These are phyloP conservation scores for Drosophila macrospina DNA, from an alignment of 2,888 invertebrate genomes.

Conservation along the genomic window DNA sequence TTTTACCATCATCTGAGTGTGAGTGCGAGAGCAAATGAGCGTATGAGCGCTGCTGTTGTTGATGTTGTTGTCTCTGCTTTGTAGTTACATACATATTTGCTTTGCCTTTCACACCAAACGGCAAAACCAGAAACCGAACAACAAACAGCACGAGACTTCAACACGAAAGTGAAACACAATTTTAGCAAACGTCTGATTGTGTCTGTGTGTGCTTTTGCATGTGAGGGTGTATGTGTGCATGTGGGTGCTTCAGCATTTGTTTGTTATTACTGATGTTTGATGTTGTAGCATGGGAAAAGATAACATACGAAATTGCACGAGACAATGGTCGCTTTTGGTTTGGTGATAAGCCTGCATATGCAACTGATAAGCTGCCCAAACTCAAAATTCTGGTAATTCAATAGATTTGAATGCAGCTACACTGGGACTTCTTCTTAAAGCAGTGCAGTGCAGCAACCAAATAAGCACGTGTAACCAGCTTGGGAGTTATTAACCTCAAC, in stretches of 20 bases:
- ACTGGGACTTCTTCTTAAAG: constrained; percentile 30
- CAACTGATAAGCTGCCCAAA: constrained; percentile 33
- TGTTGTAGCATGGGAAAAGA: constrained; percentile 68
- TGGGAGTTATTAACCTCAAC: constrained; percentile 50
- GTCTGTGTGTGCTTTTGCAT: constrained; percentile 23
- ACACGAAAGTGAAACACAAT: constrained; percentile 76
- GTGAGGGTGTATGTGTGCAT: constrained; percentile 27
- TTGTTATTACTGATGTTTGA: constrained; percentile 44
- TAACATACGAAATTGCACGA: constrained; percentile 67
- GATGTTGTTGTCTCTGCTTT: constrained; percentile 37
- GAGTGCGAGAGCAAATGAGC: constrained; percentile 31
- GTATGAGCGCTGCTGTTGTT: constrained; percentile 20
- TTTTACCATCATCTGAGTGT: background rate
- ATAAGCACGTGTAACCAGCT: constrained; percentile 55
- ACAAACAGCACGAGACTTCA: constrained; percentile 72
- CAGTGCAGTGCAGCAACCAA: background rate
- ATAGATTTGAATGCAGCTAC: constrained; percentile 19
- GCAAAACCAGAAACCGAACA: constrained; percentile 60
- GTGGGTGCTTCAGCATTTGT: constrained; percentile 48
- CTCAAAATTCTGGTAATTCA: constrained; percentile 16
- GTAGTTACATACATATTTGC: constrained; percentile 60
- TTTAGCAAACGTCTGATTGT: constrained; percentile 35
- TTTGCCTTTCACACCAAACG: constrained; percentile 58
- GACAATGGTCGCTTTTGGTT: constrained; percentile 39
- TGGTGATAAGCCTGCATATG: constrained; percentile 25